Percentiles rank a stretch among this genome's conserved stretches.
Conservation (phyloP, 2,797 vertebrate genomes). For the Cyclopterus lumpus region DNA sequence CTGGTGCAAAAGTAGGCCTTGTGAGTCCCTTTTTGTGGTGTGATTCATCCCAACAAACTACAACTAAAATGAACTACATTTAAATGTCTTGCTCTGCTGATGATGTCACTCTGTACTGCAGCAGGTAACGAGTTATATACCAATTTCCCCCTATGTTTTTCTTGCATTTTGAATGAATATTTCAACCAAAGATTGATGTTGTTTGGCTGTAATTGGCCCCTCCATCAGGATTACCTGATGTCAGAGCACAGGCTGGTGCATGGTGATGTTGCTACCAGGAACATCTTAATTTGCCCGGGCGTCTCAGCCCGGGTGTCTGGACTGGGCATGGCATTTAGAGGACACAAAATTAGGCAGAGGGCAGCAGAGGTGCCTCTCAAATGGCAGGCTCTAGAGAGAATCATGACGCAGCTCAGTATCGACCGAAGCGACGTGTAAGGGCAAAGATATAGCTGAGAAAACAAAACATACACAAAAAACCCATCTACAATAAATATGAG, state of each 20-base stretch:
- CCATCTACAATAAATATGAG: background rate
- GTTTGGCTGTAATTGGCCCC: slow-evolving; percentile 10
- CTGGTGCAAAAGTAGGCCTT: slow-evolving; percentile 79
- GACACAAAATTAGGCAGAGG: slow-evolving; percentile 55
- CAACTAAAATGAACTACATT: background rate
- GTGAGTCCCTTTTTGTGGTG: slow-evolving; percentile 56
- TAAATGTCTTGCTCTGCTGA: background rate
- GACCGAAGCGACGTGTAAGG: slow-evolving; percentile 82
- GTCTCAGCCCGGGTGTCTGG: slow-evolving; percentile 76
- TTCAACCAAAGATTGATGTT: slow-evolving; percentile 11
- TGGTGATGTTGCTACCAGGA: slow-evolving; percentile 79
- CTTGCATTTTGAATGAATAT: slow-evolving; percentile 11
- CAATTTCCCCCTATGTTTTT: background rate
- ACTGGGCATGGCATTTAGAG: slow-evolving; percentile 75
- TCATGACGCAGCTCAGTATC: slow-evolving; percentile 71
- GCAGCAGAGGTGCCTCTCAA: slow-evolving; percentile 78
- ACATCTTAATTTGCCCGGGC: slow-evolving; percentile 78
- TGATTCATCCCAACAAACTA: slow-evolving; percentile 2
- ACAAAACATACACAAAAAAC: background rate
- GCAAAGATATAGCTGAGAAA: slow-evolving; percentile 13
- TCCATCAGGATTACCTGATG: slow-evolving; percentile 80
- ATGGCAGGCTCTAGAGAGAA: slow-evolving; percentile 83
- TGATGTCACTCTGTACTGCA: background rate
- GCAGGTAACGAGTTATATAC: background rate
- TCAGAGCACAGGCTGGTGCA: slow-evolving; percentile 79